Evolutionary conservation across 2,113 vertebrate species (phyloP), one percentile per base, ranked within the genome.

Genomic region (Sminthopsis crassicaudata): DNA sequence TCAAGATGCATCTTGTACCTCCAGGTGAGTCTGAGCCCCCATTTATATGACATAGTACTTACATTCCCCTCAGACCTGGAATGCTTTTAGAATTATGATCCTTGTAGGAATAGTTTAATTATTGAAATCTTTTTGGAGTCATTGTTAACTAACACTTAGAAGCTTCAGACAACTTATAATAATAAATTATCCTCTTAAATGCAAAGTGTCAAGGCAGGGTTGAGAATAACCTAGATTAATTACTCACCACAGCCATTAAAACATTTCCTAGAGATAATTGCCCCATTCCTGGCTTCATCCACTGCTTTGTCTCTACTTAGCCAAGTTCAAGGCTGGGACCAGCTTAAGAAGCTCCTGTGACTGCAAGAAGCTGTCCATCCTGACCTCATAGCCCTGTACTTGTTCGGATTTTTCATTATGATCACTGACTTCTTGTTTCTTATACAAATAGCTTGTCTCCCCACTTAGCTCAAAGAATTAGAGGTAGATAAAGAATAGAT

Each of bases 151-250:
- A 95, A 96, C 30, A 57, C 94, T 94, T 55, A 46, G 93, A 94
- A 97, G 97, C 95, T 91, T 94, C 90, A 92, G 46, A 95, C 51
- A 91, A 95, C 84, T 96, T 97, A 96, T 91, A 95, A 94, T 96
- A 96, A 97, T 95, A 97, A 95, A 92, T 97, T 96, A 95, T 92
- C 52, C 67, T 76, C 91, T 96, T 97, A 97, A 96, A 97, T 97
- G 91, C 91, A 94, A 95, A 97, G 30, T 92, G 22, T 96, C 90
- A 84, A 96, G 95, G 91, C 89, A 53, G 91, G 48, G 57, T 48
- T 92, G 94, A 91, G 92, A 96, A 94, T 97, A 94, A 42, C 51
- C 55, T 53, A n/a, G 7, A 94, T 92, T 95, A 97, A 96, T 94
- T 96, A 95, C 94, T 95, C 92, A 91, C 96, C n/a, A 8, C 6